phyloP scores from a whole-genome alignment of 2,797 vertebrate genomes.

The Pelodytes ibericus region DNA sequence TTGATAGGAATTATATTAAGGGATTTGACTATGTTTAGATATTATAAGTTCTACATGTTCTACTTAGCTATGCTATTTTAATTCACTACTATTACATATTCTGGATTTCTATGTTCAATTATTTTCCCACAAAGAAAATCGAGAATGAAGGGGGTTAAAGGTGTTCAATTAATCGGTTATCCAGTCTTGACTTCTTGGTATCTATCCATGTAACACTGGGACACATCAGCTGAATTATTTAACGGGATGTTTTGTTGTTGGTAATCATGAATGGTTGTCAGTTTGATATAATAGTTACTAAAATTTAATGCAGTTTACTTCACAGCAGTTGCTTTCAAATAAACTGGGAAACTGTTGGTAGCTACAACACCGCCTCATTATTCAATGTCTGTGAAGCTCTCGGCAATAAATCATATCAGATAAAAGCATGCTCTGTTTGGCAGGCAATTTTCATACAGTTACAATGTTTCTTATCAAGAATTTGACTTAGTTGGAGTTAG shows the following conservation, averaged over 20 bases:
- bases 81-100: too few relatives aligned
- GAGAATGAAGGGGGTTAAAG: too few relatives aligned
- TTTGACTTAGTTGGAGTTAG: not conserved
- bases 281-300: constrained; percentile 56
- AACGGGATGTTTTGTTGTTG: constrained; percentile 34
- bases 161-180: constrained; percentile 10
- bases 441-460: constrained; percentile 52
- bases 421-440: constrained; percentile 54
- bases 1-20: too few relatives aligned
- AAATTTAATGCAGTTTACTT: constrained; percentile 57
- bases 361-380: constrained; percentile 48
- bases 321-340: constrained; percentile 55
- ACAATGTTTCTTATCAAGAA: constrained; percentile 42
- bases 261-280: constrained; percentile 51
- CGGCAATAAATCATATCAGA: constrained; percentile 53
- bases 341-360: constrained; percentile 44
- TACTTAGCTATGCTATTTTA: too few relatives aligned
- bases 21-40: too few relatives aligned
- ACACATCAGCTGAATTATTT: constrained; percentile 50
- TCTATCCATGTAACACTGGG: constrained; percentile 16
- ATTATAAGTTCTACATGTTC: too few relatives aligned
- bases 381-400: constrained; percentile 46
- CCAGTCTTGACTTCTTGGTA: constrained; percentile 7
- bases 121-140: too few relatives aligned
- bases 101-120: too few relatives aligned